Evolutionary conservation across 2,113 vertebrate genomes (phyloP), one percentile per base, ranked within the genome.

Genomic region (Ophthalmolycus amberensis): DNA sequence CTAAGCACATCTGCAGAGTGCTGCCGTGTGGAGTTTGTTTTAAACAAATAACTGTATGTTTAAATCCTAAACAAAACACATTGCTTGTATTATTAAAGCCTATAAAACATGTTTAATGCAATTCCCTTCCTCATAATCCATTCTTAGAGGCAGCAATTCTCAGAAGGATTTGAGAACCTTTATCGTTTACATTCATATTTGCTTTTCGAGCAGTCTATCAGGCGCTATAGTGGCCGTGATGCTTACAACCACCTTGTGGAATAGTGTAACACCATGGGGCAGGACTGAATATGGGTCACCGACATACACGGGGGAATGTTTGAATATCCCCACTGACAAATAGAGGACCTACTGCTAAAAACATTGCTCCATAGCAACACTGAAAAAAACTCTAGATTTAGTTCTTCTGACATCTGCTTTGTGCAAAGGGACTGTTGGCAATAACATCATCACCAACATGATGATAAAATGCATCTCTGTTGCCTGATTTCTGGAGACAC

Each of bases 81-180:
- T 2, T 11, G 1, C 27, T 1, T 42, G 4, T 37, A 44, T 78
- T 18, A n/a, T 12, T 46, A 20, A 77, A 15, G 34, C 37, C n/a
- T 40, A 37, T n/a, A 50, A 50, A 77, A 74, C 0, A 3, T 1
- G 66, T 14, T 70, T 6, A 70, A 65, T 50, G n/a, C 32, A 71
- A 56, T 79, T 79, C 58, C 9, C 7, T 52, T 58, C 20, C 58
- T 37, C 34, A 56, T 68, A 27, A 74, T 68, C 66, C 5, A 22
- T 72, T 52, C 32, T 9, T 18, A 44, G 14, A 37, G 9, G 11
- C 11, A 50, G 11, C 16, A 50, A 50, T 29, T 48, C 44, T n/a
- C 37, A 4, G 14, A 46, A 16, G 20, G 58, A n/a, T 25, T 9
- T 56, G 22, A 68, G n/a, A 29, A 42, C 38, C 65, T 62, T 18